These are phyloP conservation scores for Mormyrops boulengeri DNA, from an alignment of 2,797 vertebrate species.

Conservation along the genomic window DNA sequence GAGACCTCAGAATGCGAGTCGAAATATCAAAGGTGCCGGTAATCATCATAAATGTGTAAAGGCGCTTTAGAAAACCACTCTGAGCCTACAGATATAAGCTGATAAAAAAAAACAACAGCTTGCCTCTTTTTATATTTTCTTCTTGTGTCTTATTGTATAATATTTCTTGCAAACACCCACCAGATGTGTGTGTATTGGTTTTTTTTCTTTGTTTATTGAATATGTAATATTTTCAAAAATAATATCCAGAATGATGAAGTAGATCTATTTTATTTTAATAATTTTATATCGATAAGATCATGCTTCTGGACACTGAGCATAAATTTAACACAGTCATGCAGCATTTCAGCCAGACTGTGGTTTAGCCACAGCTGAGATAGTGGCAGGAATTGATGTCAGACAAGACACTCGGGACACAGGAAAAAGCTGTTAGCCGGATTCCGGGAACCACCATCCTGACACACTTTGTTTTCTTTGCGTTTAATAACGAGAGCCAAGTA, in stretches of 20 bases:
- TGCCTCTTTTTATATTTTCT: background rate
- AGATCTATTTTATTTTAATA: background rate
- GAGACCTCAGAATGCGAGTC: constrained; percentile 26
- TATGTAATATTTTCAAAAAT: constrained; percentile 10
- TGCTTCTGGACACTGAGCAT: background rate
- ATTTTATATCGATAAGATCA: background rate
- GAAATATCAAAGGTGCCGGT: constrained; percentile 33
- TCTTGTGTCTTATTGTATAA: background rate
- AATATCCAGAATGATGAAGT: constrained; percentile 16
- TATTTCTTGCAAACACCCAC: constrained; percentile 2
- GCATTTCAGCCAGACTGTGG: background rate
- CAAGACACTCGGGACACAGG: constrained; percentile 42
- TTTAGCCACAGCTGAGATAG: constrained; percentile 35
- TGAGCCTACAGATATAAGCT: background rate
- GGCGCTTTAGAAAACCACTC: background rate
- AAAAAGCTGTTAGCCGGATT: constrained; percentile 41
- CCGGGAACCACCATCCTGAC: background rate
- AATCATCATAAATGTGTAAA: constrained; percentile 21
- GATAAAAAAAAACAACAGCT: constrained; percentile 1
- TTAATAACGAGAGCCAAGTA: constrained; percentile 24
- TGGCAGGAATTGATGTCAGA: background rate
- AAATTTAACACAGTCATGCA: background rate
- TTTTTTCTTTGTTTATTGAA: background rate
- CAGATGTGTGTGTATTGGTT: background rate
- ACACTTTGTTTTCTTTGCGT: constrained; percentile 13